Conservation (phyloP, 2,888 invertebrate genomes). For the Andrena fulva region DNA sequence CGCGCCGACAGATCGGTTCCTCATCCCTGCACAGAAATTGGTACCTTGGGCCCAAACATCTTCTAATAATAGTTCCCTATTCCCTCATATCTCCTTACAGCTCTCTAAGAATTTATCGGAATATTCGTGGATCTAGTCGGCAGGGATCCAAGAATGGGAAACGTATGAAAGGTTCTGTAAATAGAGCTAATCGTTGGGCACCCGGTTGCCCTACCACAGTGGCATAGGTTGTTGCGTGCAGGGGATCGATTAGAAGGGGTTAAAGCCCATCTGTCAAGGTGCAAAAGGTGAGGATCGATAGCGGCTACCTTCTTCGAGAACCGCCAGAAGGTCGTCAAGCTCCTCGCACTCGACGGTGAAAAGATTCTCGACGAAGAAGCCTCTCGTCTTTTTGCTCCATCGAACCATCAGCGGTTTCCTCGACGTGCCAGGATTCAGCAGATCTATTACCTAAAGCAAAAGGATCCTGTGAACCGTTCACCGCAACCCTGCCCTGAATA, state of each 20-base stretch:
- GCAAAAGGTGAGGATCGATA: constrained; percentile 37
- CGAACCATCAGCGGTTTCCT: constrained; percentile 94
- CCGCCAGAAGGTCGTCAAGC: constrained; percentile 95
- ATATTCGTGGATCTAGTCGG: too few relatives aligned
- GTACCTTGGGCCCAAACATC: background rate
- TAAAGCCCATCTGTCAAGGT: constrained; percentile 9
- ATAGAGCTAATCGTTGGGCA: background rate
- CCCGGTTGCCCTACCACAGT: background rate
- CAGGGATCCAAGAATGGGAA: too few relatives aligned
- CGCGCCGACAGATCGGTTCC: constrained; percentile 94
- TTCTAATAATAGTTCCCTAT: too few relatives aligned
- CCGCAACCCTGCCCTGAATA: background rate
- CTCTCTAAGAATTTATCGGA: too few relatives aligned
- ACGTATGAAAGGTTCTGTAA: too few relatives aligned
- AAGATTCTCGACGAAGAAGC: constrained; percentile 98
- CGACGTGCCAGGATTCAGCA: constrained; percentile 94
- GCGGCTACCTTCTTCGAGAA: constrained; percentile 94
- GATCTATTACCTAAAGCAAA: constrained; percentile 92
- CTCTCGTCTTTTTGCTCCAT: constrained; percentile 96
- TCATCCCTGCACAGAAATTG: constrained; percentile 88
- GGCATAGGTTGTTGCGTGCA: background rate
- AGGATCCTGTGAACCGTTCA: background rate
- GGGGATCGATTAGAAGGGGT: constrained; percentile 26
- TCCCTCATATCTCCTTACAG: too few relatives aligned
- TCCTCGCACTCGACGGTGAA: constrained; percentile 98